Evolutionary conservation across 2,797 vertebrate genomes (phyloP).

Genomic region (Peromyscus melanophrys): DNA sequence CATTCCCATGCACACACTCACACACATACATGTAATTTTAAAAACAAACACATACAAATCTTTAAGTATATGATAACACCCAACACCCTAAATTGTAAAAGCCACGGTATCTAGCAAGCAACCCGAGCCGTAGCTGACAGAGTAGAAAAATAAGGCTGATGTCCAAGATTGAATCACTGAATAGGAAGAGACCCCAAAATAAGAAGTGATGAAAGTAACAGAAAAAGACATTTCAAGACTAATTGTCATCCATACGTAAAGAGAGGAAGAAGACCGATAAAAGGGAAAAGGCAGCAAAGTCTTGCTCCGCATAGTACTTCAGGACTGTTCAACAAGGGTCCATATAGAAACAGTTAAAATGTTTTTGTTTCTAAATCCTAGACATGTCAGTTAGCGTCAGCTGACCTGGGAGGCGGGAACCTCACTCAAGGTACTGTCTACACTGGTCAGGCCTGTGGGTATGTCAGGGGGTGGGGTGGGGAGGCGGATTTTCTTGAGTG

Average conservation of each 20-base stretch:
- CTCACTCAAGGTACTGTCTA: neutral
- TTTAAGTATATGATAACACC: neutral
- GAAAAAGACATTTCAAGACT: slow-evolving; percentile 30
- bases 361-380: neutral
- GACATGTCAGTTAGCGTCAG: neutral
- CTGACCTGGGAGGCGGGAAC: neutral
- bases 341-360: neutral
- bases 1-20: neutral
- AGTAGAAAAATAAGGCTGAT: neutral
- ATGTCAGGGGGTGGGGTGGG: neutral
- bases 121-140: neutral
- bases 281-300: no score
- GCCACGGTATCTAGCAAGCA: neutral
- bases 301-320: neutral
- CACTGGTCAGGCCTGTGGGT: neutral
- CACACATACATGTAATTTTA: neutral
- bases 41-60: neutral
- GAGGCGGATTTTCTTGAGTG: neutral
- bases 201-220: neutral
- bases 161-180: neutral
- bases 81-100: neutral
- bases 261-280: neutral
- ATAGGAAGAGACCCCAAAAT: slow-evolving; percentile 13
- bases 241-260: neutral
- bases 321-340: neutral